Conservation (phyloP, 2,888 invertebrate genomes). For the Isotomurus palustris region DNA sequence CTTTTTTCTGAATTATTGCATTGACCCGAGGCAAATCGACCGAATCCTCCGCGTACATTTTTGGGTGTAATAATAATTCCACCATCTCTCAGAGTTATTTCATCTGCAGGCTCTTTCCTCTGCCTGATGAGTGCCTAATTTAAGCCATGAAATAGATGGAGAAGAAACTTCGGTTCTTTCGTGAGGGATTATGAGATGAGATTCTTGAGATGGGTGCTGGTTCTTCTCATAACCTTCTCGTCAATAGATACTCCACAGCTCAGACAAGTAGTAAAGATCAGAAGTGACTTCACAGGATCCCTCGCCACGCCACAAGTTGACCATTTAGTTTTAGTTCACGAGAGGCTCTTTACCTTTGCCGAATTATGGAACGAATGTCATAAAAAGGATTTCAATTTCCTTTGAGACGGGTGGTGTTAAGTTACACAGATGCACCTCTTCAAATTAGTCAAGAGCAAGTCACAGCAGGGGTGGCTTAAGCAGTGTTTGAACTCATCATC, state of each 20-base stretch:
- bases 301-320: too few species aligned
- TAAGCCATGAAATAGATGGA: too few species aligned
- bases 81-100: neutral
- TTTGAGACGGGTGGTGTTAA: neutral
- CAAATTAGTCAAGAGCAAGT: neutral
- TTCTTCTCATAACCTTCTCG: too few species aligned
- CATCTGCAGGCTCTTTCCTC: neutral
- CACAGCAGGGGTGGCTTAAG: neutral
- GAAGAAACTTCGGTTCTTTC: too few species aligned
- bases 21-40: neutral
- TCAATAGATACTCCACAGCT: too few species aligned
- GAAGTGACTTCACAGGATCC: too few species aligned
- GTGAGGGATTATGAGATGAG: too few species aligned
- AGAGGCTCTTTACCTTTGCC: constrained; percentile 1
- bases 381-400: neutral
- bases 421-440: neutral
- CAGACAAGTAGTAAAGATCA: neutral
- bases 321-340: too few species aligned
- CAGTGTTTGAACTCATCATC: too few species aligned
- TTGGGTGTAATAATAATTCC: neutral
- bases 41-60: neutral
- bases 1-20: constrained; percentile 8
- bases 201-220: too few species aligned
- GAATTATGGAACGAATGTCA: neutral
- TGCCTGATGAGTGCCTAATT: too few species aligned